phyloP scores from a whole-genome alignment of 2,797 vertebrate genomes.

The Kryptopterus vitreolus region DNA sequence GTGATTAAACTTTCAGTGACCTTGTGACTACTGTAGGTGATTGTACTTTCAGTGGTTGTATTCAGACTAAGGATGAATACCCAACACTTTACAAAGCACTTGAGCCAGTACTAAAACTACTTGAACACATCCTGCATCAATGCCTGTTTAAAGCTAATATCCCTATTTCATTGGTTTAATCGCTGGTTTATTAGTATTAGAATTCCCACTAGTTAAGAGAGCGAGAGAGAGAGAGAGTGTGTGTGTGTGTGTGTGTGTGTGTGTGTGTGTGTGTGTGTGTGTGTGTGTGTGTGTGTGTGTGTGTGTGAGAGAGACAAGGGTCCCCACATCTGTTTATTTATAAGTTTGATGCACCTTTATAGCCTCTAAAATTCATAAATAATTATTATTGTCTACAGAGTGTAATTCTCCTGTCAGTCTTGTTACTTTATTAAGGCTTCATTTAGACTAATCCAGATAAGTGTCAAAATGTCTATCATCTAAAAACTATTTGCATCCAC shows the following conservation, averaged over 20 bases:
- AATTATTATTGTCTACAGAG: not conserved
- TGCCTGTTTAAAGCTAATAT: not conserved
- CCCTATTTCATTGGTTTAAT: not conserved
- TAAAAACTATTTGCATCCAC: no score
- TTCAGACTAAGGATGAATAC: not conserved
- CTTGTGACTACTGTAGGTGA: no score
- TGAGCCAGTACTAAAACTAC: not conserved
- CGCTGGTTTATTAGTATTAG: not conserved
- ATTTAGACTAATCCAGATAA: no score
- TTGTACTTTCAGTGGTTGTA: not conserved
- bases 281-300: no score
- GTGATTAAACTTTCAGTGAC: no score
- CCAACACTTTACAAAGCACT: not conserved
- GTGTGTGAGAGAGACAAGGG: no score
- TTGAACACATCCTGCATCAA: not conserved
- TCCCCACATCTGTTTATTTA: not conserved
- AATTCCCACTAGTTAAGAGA: no score
- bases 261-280: no score
- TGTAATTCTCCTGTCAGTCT: not conserved
- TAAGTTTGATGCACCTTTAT: not conserved
- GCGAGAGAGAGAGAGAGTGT: no score
- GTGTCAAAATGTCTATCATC: no score
- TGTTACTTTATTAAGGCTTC: not conserved
- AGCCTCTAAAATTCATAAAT: not conserved
- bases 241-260: no score